Base-by-base conservation (phyloP, 2,888 invertebrate species). In the Dicranocentrus wangi region DNA sequence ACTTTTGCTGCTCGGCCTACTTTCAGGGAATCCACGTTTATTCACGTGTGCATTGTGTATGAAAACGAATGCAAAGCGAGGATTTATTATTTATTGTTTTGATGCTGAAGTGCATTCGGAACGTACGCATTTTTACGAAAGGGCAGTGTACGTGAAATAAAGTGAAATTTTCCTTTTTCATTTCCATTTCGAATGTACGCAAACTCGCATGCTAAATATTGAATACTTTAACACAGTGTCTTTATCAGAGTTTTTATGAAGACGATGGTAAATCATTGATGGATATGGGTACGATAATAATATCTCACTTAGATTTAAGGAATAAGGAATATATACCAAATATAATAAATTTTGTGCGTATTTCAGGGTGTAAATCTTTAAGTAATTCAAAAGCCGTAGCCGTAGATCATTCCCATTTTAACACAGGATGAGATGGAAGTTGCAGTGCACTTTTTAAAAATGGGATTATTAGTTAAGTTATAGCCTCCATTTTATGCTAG, bases 101-200 rank as follows among this genome's bases (percentile, higher is more conserved):
- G 39, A 39, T 39, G 13, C 39, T 8, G 13, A 7, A 39, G 13
- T 13, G n/a, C 39, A 13, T 39, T 39, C 39, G 39, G 13, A 39
- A 13, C 13, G 13, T 13, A 39, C 13, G 39, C 13, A 17, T 51
- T 51, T 10, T n/a, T 51, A 17, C n/a, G 13, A n/a, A n/a, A n/a
- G n/a, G n/a, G n/a, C n/a, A n/a, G 25, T 3, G 55, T 23, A 23
- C 55, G 7, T 21, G 32, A 61, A 61, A 17, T 32, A 28, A 61
- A 61, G 61, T 61, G 61, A 61, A 61, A 61, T 32, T 32, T 61
- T 17, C 51, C 7, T 61, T 61, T 61, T 32, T 32, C 17, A 61
- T 28, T 61, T 61, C n/a, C 27, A 61, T 61, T 15, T 28, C 17
- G n/a, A n/a, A n/a, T n/a, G n/a, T n/a, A n/a, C n/a, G n/a, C n/a